Evolutionary conservation across 2,113 vertebrate genomes (phyloP), one percentile per base, ranked within the genome.

Genomic region (Sander lucioperca): DNA sequence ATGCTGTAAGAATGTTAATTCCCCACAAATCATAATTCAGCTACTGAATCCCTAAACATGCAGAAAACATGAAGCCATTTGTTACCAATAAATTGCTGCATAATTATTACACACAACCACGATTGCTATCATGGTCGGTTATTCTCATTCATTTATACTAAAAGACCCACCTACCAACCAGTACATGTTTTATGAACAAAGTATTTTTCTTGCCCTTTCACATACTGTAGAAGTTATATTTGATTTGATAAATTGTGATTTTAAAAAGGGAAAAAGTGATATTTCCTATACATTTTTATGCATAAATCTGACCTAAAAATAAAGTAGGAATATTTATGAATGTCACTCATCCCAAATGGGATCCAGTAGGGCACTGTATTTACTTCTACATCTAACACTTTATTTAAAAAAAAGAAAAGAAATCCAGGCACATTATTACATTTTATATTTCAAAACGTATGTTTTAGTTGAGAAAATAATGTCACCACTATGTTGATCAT

Each of bases 41-140:
- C 62, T 27, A 51, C 73, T 58, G 47, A 61, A 56, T 79, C 33
- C 62, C 63, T 64, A 18, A 23, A 76, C 54, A 89, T 84, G 75
- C 72, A 86, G 86, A 75, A 87, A 84, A 82, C 79, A 89, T 86
- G 78, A 84, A 18, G 63, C 14, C 25, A 76, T 77, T 82, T 67
- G 62, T 74, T 51, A 27, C 1, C 6, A 69, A 63, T 64, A 48
- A 61, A 70, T 51, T 50, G 15, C 25, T 43, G 53, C 68, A 27
- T 74, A 81, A 81, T 89, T 76, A 83, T 70, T 23, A 67, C 36
- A 84, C 67, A 56, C 54, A 54, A 39, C 18, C 47, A 36, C 21
- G 3, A 58, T 11, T 43, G 14, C 10, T 54, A 7, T 53, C 27
- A 53, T 65, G 12, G 1, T 19, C 8, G 14, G 16, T 23, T 23